Conservation (phyloP, 2,113 vertebrate species). For the Scolopax mira region DNA sequence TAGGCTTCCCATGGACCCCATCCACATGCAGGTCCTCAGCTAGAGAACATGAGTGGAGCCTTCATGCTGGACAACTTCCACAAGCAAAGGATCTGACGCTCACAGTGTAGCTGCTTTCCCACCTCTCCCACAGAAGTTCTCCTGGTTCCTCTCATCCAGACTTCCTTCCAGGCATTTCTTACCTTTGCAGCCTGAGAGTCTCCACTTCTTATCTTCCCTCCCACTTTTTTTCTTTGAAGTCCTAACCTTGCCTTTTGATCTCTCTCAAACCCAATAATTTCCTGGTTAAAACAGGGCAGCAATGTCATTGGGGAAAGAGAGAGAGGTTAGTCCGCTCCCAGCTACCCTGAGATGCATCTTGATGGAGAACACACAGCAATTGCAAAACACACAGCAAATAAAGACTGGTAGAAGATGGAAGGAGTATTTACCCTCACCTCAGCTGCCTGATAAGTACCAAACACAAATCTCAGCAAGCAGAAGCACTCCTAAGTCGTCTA, state of each 20-base stretch:
- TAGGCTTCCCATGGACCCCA: rapidly evolving
- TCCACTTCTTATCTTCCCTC: constrained; percentile 17
- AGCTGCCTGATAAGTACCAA: background rate
- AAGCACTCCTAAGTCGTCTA: background rate
- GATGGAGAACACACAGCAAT: background rate
- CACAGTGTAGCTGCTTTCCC: background rate
- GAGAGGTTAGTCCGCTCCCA: background rate
- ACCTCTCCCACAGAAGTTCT: background rate
- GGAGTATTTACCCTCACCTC: background rate
- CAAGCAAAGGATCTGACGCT: background rate
- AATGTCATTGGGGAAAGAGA: background rate
- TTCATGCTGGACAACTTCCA: background rate
- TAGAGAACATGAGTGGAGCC: background rate
- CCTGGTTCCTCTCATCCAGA: background rate
- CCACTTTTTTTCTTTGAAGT: constrained; percentile 28
- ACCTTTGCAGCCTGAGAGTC: background rate
- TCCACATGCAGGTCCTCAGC: background rate
- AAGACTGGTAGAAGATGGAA: background rate
- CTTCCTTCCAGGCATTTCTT: background rate
- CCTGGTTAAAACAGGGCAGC: background rate
- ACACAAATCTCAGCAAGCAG: background rate
- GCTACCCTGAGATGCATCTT: background rate
- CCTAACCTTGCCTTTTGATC: constrained; percentile 3
- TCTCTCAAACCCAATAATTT: background rate
- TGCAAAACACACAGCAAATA: background rate